Evolutionary conservation across 1,140 invertebrate genomes (phyloP), one percentile per base, ranked within the genome.

Genomic region (Myzus persicae): DNA sequence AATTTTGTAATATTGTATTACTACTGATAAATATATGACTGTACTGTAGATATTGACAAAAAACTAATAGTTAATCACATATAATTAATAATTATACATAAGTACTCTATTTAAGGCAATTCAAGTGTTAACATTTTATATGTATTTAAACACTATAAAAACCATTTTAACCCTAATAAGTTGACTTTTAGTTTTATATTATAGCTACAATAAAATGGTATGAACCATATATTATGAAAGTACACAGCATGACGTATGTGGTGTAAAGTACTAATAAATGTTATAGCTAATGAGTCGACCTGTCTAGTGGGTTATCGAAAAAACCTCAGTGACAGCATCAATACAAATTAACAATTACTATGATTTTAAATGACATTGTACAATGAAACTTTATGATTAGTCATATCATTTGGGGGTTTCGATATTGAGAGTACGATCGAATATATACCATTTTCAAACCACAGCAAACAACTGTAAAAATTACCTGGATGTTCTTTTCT

Each of bases 401-500:
- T n/a, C 0, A 11, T 31, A 67, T 67, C 11, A 20, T 36, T 76
- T 18, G 31, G 11, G 0, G n/a, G 36, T n/a, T 18, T 76, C 11
- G 31, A 11, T 18, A 8, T 42, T 44, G 26, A 46, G 7, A 51
- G 14, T 51, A 88, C 6, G 2, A 5, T 36, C 7, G 0, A 36
- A 20, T 88, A 67, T 67, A 67, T 1, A 18, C 14, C 14, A 40
- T 88, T 88, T 24, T 38, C 7, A 1, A 85, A n/a, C 3, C 9
- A 44, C 14, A n/a, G 11, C 46, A 44, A 88, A 51, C 46, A 51
- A 26, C 42, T 59, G 7, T n/a, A 42, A 31, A 36, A n/a, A 90
- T 67, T 90, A 90, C 89, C 89, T 90, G 89, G 89, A 67, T 90
- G 40, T 90, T 90, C 89, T 90, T 90, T 90, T 90, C 26, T 90